Conservation (phyloP, 2,888 invertebrate species). For the Troglohyphantes excavatus region DNA sequence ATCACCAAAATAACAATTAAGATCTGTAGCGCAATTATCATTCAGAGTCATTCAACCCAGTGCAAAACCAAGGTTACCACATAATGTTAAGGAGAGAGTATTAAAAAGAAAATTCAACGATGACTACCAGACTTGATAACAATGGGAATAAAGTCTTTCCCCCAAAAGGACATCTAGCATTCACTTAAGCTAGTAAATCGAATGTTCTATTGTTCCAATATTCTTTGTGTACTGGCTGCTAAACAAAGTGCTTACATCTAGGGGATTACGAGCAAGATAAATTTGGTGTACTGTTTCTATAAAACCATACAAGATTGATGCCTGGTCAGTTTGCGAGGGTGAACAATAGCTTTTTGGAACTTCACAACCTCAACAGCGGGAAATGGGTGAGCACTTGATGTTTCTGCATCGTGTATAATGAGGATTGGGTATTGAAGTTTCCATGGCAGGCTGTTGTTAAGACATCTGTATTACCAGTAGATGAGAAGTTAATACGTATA, state of each 20-base stretch:
- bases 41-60: constrained; percentile 64
- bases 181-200: constrained; percentile 69
- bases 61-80: constrained; percentile 56
- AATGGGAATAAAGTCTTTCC: constrained; percentile 51
- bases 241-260: constrained; percentile 60
- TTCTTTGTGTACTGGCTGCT: constrained; percentile 63
- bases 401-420: constrained; percentile 18
- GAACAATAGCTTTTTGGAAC: constrained; percentile 56
- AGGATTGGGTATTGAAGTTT: constrained; percentile 15
- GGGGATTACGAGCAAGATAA: constrained; percentile 55
- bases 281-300: constrained; percentile 35
- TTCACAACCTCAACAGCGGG: constrained; percentile 21
- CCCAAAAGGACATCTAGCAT: constrained; percentile 47
- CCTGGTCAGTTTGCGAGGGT: constrained; percentile 42
- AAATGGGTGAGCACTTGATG: constrained; percentile 16
- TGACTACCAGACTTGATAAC: constrained; percentile 27
- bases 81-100: constrained; percentile 23
- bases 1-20: constrained; percentile 32
- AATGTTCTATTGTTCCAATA: constrained; percentile 72
- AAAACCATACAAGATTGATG: constrained; percentile 38
- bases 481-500: not conserved
- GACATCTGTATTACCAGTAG: not conserved
- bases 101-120: constrained; percentile 10
- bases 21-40: constrained; percentile 25
- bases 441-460: not conserved